Evolutionary conservation across 2,888 invertebrate species (phyloP).

Genomic region (Netelia inedita): DNA sequence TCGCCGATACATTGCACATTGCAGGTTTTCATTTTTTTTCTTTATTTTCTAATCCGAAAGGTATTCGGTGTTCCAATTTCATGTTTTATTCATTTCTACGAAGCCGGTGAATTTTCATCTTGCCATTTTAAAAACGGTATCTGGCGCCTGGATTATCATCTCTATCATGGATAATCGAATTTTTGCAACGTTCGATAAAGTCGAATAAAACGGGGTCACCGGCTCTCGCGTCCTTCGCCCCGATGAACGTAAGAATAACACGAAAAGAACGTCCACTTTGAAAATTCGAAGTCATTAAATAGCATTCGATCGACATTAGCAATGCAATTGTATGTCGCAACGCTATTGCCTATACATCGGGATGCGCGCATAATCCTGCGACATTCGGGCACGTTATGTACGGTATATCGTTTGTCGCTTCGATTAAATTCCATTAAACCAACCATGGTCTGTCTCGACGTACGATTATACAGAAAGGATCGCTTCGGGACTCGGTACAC

Average conservation of each 20-base stretch:
- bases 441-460: not conserved
- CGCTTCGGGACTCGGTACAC: not conserved
- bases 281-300: constrained; percentile 16
- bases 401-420: not conserved
- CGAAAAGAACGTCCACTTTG: constrained; percentile 3
- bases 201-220: not conserved
- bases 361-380: constrained; percentile 30
- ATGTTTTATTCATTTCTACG: not conserved
- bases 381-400: constrained; percentile 15
- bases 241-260: not conserved
- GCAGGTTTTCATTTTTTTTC: not conserved
- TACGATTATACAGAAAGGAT: constrained; percentile 9
- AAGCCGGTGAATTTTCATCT: not conserved
- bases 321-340: constrained; percentile 49
- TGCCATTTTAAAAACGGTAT: not conserved
- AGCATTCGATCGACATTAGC: constrained; percentile 38
- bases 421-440: constrained; percentile 1
- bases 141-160: not conserved
- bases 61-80: not conserved
- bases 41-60: not conserved
- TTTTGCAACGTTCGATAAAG: not conserved
- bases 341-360: constrained; percentile 4
- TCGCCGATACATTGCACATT: not conserved
- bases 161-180: not conserved
- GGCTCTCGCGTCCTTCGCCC: not conserved